A percentile compares a stretch with the other conserved stretches of the same genome.
These are phyloP conservation scores for Glyphotaelius pellucidus DNA, from an alignment of 2,888 invertebrate species.

Conservation along the genomic window DNA sequence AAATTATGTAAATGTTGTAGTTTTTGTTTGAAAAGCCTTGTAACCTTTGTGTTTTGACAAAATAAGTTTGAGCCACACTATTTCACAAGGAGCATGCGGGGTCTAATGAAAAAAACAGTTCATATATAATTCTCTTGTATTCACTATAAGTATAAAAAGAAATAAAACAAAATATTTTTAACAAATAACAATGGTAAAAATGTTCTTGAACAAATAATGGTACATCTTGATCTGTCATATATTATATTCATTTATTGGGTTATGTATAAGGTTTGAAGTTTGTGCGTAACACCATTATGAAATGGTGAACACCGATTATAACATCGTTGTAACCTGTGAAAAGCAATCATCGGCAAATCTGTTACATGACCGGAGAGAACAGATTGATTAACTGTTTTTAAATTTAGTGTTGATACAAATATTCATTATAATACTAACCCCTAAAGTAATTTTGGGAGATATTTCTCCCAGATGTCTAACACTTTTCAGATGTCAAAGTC, in stretches of 20 bases:
- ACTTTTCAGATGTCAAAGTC: too few species aligned
- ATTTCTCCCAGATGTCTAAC: too few species aligned
- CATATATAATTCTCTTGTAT: constrained; percentile 59
- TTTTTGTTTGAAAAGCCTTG: not conserved
- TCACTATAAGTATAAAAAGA: constrained; percentile 60
- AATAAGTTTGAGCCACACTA: not conserved
- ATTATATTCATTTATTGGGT: not conserved
- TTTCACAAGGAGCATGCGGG: constrained; percentile 56
- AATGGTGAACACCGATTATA: not conserved
- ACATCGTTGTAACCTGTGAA: not conserved
- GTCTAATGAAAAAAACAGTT: constrained; percentile 52
- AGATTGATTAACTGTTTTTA: not conserved
- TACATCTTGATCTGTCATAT: constrained; percentile 51
- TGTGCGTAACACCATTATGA: not conserved
- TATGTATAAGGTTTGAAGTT: not conserved
- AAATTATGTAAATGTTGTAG: not conserved
- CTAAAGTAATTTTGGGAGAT: too few species aligned
- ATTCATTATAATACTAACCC: not conserved
- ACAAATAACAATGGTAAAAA: constrained; percentile 68
- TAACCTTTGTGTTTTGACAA: not conserved
- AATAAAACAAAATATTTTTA: constrained; percentile 67
- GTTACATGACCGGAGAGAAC: not conserved
- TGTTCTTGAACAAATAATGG: constrained; percentile 67
- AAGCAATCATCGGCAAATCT: not conserved
- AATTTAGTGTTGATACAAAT: not conserved